Evolutionary conservation across 1,140 invertebrate genomes (phyloP).

Genomic region (Drosophila yakuba): DNA sequence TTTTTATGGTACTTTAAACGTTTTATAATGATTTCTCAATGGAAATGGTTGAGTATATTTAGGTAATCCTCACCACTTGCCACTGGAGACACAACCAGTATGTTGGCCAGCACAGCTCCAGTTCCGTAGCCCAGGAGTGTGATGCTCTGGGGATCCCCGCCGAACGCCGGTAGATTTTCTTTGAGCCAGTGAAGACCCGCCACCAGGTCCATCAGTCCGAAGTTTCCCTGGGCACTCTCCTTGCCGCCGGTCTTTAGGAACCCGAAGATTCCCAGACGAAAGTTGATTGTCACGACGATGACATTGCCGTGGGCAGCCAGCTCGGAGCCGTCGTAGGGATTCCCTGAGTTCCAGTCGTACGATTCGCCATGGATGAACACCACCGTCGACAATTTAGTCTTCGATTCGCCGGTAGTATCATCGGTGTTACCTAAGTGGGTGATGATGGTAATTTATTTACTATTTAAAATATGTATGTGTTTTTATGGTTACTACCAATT

Average conservation of each 20-base stretch:
- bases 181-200: constrained; percentile 97
- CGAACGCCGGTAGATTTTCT: constrained; percentile 95
- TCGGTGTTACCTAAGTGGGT: constrained; percentile 37
- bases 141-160: constrained; percentile 94
- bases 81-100: constrained; percentile 96
- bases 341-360: constrained; percentile 97
- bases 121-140: constrained; percentile 97
- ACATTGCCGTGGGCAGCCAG: constrained; percentile 95
- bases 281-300: constrained; percentile 98
- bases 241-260: constrained; percentile 95
- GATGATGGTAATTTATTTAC: no score
- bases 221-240: constrained; percentile 95
- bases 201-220: constrained; percentile 96
- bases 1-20: no score
- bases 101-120: constrained; percentile 96
- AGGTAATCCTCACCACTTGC: constrained; percentile 90
- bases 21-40: neutral
- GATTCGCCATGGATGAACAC: constrained; percentile 98
- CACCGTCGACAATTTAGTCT: constrained; percentile 88
- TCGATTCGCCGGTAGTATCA: constrained; percentile 13
- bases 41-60: neutral
- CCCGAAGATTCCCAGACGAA: constrained; percentile 98
- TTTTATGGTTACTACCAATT: neutral
- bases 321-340: constrained; percentile 96
- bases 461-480: neutral